Evolutionary conservation across 2,888 invertebrate genomes (phyloP).

Genomic region (Nomada flava): DNA sequence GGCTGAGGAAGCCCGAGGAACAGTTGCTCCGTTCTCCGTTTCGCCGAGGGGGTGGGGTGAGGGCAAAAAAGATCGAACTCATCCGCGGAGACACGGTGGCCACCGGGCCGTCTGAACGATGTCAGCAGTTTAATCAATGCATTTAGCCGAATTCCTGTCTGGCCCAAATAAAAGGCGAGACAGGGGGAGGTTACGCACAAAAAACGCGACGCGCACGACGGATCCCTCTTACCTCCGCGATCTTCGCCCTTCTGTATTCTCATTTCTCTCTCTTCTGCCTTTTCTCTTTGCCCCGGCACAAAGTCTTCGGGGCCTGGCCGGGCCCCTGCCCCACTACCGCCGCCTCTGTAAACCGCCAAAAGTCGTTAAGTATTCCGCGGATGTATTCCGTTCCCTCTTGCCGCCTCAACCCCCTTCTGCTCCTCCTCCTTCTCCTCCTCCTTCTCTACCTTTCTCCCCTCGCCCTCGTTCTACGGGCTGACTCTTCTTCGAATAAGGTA

Average conservation of each 20-base stretch:
- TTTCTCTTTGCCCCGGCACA: conserved; percentile 50
- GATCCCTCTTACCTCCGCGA: conserved; percentile 31
- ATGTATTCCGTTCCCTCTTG: conserved; percentile 69
- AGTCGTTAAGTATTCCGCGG: conserved; percentile 79
- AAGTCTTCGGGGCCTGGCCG: conserved; percentile 47
- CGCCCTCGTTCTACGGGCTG: conserved; percentile 38
- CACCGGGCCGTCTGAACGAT: conserved; percentile 81
- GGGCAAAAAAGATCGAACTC: conserved; percentile 77
- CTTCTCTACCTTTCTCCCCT: conserved; percentile 23
- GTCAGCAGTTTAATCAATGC: conserved; percentile 84
- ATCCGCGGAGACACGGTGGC: conserved; percentile 80
- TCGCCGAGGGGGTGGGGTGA: not conserved
- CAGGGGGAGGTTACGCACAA: conserved; percentile 75
- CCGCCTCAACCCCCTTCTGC: conserved; percentile 30
- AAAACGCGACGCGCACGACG: conserved; percentile 74
- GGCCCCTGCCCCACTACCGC: conserved; percentile 22
- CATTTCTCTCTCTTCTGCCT: conserved; percentile 13
- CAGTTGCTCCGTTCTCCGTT: not conserved
- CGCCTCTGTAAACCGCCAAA: conserved; percentile 59
- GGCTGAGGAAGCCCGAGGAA: conserved; percentile 16
- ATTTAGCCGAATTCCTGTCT: conserved; percentile 84
- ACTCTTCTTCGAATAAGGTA: conserved; percentile 70
- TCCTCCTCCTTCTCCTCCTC: conserved; percentile 31
- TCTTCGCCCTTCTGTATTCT: conserved; percentile 25
- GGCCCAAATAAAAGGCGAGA: conserved; percentile 83